Evolutionary conservation across 2,797 vertebrate species (phyloP).

Genomic region (Ctenosaura bakeri): DNA sequence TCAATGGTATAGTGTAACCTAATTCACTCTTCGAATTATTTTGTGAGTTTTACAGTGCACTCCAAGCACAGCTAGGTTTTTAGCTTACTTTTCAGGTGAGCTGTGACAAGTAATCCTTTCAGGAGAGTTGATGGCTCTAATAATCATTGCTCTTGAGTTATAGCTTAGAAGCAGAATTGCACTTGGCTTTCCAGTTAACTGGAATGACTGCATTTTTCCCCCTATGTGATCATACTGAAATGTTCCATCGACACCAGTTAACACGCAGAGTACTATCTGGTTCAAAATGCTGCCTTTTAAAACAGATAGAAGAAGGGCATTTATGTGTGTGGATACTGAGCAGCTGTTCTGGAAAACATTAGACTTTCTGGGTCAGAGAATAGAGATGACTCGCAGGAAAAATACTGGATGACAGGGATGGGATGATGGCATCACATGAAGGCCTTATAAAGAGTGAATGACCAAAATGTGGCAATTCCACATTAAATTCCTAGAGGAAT

Average conservation of each 20-base stretch:
- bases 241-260: not conserved
- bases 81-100: not conserved
- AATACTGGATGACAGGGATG: not conserved
- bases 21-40: not conserved
- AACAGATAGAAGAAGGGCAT: no score
- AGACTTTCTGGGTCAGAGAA: not conserved
- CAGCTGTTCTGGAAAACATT: not conserved
- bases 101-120: not conserved
- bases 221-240: not conserved
- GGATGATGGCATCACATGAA: not conserved
- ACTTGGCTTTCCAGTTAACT: not conserved
- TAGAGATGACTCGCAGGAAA: not conserved
- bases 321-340: not conserved
- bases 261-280: not conserved
- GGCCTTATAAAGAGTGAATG: not conserved
- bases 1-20: not conserved
- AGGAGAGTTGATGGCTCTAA: not conserved
- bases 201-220: not conserved
- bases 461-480: not conserved
- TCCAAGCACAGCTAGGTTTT: not conserved
- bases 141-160: not conserved
- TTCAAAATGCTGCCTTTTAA: not conserved
- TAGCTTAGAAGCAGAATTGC: not conserved
- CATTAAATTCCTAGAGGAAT: not conserved
- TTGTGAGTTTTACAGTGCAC: not conserved